Evolutionary conservation across 2,797 vertebrate genomes (phyloP), one percentile per base, ranked within the genome.

Genomic region (Sebastes goodei): DNA sequence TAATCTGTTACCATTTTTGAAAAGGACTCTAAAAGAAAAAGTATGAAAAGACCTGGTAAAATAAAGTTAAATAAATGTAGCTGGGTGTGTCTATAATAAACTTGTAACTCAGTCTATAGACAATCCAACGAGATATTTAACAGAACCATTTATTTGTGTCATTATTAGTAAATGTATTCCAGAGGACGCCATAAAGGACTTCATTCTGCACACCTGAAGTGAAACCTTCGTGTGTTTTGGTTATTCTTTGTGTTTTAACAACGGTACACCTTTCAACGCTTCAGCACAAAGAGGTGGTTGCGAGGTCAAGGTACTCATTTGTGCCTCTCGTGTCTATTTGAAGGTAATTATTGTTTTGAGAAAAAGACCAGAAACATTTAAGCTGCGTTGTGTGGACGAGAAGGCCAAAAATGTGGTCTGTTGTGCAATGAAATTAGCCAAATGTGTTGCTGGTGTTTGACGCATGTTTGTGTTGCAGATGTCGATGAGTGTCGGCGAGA

Each of bases 401-500:
- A 67, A 70, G 32, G 42, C 23, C 60, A 49, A 42, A 46, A 32
- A 53, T 25, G 35, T 38, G 10, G 3, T 42, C 6, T 57, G 53
- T 42, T 64, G 63, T 59, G 46, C 75, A 52, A 63, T 23, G 49
- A 64, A 57, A 61, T 71, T 30, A 9, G 6, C 46, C 20, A 38
- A 66, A 71, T 71, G n/a, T 64, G 49, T 72, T 25, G 53, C 73
- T 77, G 65, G 11, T 49, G 63, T 72, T 68, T 62, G 30, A 68
- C 38, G 42, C 2, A 2, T 30, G 52, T 70, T 78, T 87, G 52
- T 78, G 52, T 88, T 92, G 73, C 90, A 96, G 95, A 96, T 76
- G 83, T 93, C 17, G 88, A 95, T 29, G 94, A 96, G 86, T 94
- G 94, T 83, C 87, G 83, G 85, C 62, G 46, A 72, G 87, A 81